phyloP scores from a whole-genome alignment of 2,113 vertebrate species.

The Marcusenius ussheri region DNA sequence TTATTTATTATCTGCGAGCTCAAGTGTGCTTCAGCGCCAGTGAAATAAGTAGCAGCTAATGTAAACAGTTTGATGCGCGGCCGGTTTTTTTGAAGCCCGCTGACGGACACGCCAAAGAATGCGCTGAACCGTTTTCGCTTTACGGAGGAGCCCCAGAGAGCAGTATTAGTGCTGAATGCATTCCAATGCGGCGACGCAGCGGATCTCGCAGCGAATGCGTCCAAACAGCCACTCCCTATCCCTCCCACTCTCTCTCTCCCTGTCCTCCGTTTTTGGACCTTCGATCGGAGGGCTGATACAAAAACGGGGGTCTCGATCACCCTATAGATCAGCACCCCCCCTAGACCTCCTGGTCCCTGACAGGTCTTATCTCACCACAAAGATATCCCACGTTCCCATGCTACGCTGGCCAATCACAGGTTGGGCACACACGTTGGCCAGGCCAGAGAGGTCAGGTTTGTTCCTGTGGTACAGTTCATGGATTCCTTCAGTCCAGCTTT shows the following conservation, averaged over 20 bases:
- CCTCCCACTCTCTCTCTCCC: not conserved
- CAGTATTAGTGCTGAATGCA: slow-evolving; percentile 53
- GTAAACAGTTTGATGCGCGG: slow-evolving; percentile 47
- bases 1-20: slow-evolving; percentile 47
- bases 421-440: no score
- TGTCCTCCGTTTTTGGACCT: not conserved
- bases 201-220: slow-evolving; percentile 36
- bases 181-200: slow-evolving; percentile 61
- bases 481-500: not conserved
- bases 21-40: slow-evolving; percentile 41
- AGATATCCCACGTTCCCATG: not conserved
- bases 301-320: not conserved
- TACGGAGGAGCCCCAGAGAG: slow-evolving; percentile 61
- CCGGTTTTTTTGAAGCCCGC: slow-evolving; percentile 40
- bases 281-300: not conserved
- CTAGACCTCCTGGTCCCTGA: not conserved
- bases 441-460: not conserved
- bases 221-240: slow-evolving; percentile 30
- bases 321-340: not conserved
- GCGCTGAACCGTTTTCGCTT: slow-evolving; percentile 55
- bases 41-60: slow-evolving; percentile 51
- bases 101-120: slow-evolving; percentile 59
- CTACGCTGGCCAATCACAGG: slow-evolving; percentile 2
- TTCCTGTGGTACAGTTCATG: not conserved
- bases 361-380: slow-evolving; percentile 14